These are phyloP conservation scores for Turritopsis rubra DNA, from an alignment of 30 jellyfish, hydroid and myxozoan genomes.

Conservation along the genomic window DNA sequence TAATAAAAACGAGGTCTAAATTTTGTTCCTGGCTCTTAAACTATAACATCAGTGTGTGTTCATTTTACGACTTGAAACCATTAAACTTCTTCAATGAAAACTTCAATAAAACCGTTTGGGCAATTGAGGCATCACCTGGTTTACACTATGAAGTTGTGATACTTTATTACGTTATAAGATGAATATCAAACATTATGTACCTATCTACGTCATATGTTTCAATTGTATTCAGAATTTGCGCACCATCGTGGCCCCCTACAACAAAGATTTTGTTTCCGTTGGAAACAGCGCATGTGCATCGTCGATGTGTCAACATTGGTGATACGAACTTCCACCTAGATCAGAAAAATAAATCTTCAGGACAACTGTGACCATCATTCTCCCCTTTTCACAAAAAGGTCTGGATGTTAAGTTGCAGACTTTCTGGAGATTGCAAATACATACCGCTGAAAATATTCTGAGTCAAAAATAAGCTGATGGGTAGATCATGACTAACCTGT, in stretches of 20 bases:
- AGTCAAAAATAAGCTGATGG: too few relatives aligned
- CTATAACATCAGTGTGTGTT: too few relatives aligned
- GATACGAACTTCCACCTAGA: conserved; percentile 81
- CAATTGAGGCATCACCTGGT: too few relatives aligned
- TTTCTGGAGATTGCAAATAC: not conserved
- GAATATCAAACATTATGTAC: conserved; percentile 22
- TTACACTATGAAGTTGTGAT: too few relatives aligned
- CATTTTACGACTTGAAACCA: too few relatives aligned
- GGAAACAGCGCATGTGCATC: conserved; percentile 94
- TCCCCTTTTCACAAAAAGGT: not conserved
- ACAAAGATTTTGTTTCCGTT: conserved; percentile 53
- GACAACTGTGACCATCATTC: not conserved
- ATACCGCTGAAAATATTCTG: too few relatives aligned
- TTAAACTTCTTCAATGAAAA: too few relatives aligned
- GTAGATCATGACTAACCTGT: conserved; percentile 57
- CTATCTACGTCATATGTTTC: conserved; percentile 82
- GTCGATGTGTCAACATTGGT: conserved; percentile 91
- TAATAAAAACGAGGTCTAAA: too few relatives aligned
- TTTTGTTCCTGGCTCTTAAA: too few relatives aligned
- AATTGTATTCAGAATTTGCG: conserved; percentile 85
- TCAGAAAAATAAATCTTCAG: not conserved
- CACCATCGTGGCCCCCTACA: conserved; percentile 97
- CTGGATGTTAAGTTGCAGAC: not conserved
- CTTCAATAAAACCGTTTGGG: too few relatives aligned
- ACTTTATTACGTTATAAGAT: too few relatives aligned